Evolutionary conservation across 2,797 vertebrate species (phyloP).

Genomic region (Thaleichthys pacificus): DNA sequence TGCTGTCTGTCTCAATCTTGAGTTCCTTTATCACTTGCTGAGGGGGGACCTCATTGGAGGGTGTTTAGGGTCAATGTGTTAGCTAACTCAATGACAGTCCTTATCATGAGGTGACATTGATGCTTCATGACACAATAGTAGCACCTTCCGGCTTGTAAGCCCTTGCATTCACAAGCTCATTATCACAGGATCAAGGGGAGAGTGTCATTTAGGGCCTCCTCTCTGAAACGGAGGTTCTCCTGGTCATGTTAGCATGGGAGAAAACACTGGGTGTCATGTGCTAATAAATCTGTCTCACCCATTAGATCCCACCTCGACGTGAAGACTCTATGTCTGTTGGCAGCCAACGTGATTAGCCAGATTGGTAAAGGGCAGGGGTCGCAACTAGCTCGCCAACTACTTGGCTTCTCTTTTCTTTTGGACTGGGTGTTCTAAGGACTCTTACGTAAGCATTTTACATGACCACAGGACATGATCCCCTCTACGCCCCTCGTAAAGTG

Average conservation of each 20-base stretch:
- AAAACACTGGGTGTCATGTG: slow-evolving; percentile 14
- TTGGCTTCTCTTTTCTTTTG: neutral
- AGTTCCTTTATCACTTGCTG: neutral
- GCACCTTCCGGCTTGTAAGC: slow-evolving; percentile 52
- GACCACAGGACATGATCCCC: neutral
- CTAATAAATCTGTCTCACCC: slow-evolving; percentile 14
- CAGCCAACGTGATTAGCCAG: neutral
- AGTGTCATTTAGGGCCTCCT: slow-evolving; percentile 39
- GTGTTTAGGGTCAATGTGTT: neutral
- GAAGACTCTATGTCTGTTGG: neutral
- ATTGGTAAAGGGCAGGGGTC: slow-evolving; percentile 1
- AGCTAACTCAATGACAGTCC: neutral
- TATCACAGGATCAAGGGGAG: slow-evolving; percentile 57
- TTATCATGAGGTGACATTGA: neutral
- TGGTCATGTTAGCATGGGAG: slow-evolving; percentile 14
- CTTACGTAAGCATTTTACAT: slow-evolving; percentile 1
- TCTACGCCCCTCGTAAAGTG: neutral
- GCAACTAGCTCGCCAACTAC: neutral
- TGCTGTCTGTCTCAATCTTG: neutral
- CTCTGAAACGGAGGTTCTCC: slow-evolving; percentile 37
- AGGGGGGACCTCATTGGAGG: neutral
- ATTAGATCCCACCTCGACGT: neutral
- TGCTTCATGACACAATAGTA: slow-evolving; percentile 20
- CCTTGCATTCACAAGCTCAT: slow-evolving; percentile 48
- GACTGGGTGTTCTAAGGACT: neutral